Base-by-base conservation (phyloP, 1,140 invertebrate species). In the Bombus sylvicola region DNA sequence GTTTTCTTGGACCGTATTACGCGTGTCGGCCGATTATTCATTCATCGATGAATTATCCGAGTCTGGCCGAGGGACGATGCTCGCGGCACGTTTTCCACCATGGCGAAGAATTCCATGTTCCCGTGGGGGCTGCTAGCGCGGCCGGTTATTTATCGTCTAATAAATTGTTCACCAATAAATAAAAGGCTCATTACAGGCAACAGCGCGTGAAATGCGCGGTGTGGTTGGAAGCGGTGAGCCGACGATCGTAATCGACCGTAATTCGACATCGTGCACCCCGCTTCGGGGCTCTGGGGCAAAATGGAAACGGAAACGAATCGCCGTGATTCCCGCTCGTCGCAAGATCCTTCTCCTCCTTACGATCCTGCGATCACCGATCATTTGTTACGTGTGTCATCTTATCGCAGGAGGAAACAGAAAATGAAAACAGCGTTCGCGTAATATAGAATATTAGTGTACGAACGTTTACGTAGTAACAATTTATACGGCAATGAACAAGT, bases 161-260 rank as follows among this genome's bases (percentile, higher is more conserved):
- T 89, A 89, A 89, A 89, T 89, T 83, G 81, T 83, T 68, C 79
- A 28, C 81, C 84, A 39, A 89, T 89, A 89, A 89, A 89, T 89
- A 86, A 89, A 89, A 83, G 57, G 22, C 88, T 89, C 74, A 83
- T 89, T 89, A 89, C 87, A 71, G 34, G 74, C 85, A 71, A 39
- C 83, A 53, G 28, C 68, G 87, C 62, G 83, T 85, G 83, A 85
- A 85, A 85, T 72, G 76, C 68, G 25, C 64, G 62, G 3, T 18
- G 57, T 77, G 76, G 68, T 72, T 84, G 76, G 69, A 73, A 86
- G 80, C 34, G 59, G 73, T 82, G 77, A 75, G 74, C 87, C 75
- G 74, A 79, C 78, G 87, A 89, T 89, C 76, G 83, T 85, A 86
- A 89, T 89, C 87, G 74, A 76, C 83, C 82, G 84, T 89, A 83